Conservation (phyloP, 1,140 invertebrate species). For the Drosophila sulfurigaster region DNA sequence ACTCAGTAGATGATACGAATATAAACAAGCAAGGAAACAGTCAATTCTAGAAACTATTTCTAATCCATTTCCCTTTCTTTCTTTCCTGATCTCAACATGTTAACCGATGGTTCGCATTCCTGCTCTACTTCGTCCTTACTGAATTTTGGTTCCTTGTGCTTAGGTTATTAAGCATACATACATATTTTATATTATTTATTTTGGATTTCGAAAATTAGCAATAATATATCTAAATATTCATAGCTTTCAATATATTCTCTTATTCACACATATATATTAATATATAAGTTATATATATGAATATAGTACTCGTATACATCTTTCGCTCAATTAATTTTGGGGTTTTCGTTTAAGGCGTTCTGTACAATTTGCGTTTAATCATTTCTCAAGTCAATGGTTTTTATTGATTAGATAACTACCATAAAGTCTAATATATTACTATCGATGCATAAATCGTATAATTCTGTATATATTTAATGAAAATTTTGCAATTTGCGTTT, state of each 20-base stretch:
- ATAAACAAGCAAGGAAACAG: too few species aligned
- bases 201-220: slow-evolving; percentile 59
- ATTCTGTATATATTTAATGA: slow-evolving; percentile 66
- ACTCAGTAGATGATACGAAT: too few species aligned
- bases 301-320: slow-evolving; percentile 67
- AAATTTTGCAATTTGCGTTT: slow-evolving; percentile 59
- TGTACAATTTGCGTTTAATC: slow-evolving; percentile 80
- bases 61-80: not conserved
- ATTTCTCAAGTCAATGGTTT: slow-evolving; percentile 75
- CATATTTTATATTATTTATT: slow-evolving; percentile 37
- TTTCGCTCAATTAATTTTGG: slow-evolving; percentile 62
- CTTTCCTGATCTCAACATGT: slow-evolving; percentile 15
- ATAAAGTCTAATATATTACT: slow-evolving; percentile 75
- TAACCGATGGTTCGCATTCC: slow-evolving; percentile 14
- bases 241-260: slow-evolving; percentile 67
- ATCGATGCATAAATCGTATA: slow-evolving; percentile 77
- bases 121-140: slow-evolving; percentile 19
- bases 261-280: slow-evolving; percentile 23
- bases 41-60: too few species aligned
- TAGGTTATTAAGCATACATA: slow-evolving; percentile 58
- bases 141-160: slow-evolving; percentile 73
- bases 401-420: slow-evolving; percentile 76
- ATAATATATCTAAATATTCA: slow-evolving; percentile 70
- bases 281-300: slow-evolving; percentile 42
- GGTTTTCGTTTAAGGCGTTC: slow-evolving; percentile 75